Conservation (phyloP, 1,140 invertebrate genomes). For the Papilio polyxenes region DNA sequence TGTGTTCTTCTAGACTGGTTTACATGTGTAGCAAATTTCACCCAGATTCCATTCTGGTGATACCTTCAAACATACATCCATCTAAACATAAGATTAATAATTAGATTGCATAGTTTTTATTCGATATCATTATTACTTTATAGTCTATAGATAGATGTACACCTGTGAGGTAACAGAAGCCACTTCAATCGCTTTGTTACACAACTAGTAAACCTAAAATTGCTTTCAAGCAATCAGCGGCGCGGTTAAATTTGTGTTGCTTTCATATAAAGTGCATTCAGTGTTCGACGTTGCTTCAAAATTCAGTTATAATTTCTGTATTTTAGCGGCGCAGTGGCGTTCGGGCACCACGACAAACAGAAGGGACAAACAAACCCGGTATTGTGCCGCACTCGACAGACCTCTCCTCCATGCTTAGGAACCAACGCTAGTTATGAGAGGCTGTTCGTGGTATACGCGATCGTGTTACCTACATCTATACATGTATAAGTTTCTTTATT, state of each 20-base stretch:
- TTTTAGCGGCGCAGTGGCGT: conserved; percentile 57
- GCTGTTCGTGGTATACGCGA: neutral
- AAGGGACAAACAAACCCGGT: conserved; percentile 68
- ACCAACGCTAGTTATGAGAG: conserved; percentile 45
- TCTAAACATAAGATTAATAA: neutral
- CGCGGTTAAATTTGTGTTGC: conserved; percentile 44
- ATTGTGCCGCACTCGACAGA: conserved; percentile 64
- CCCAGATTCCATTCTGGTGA: no score
- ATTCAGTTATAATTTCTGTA: conserved; percentile 75
- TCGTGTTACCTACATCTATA: neutral
- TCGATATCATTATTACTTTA: conserved; percentile 3
- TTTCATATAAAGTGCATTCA: conserved; percentile 46
- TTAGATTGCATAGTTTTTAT: neutral
- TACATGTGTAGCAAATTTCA: no score
- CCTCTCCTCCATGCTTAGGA: conserved; percentile 51
- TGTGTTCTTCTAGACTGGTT: no score
- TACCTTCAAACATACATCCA: neutral
- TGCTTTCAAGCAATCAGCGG: conserved; percentile 42
- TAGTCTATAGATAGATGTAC: neutral
- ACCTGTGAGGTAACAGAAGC: conserved; percentile 4
- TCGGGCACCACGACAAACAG: conserved; percentile 64
- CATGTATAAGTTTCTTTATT: neutral
- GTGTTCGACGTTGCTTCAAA: conserved; percentile 66
- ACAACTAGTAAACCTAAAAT: conserved; percentile 34
- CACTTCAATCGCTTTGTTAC: conserved; percentile 31